A percentile compares a stretch with the other conserved stretches of the same genome.
These are phyloP conservation scores for Notothenia rossii DNA, from an alignment of 2,113 vertebrate genomes.

Conservation along the genomic window DNA sequence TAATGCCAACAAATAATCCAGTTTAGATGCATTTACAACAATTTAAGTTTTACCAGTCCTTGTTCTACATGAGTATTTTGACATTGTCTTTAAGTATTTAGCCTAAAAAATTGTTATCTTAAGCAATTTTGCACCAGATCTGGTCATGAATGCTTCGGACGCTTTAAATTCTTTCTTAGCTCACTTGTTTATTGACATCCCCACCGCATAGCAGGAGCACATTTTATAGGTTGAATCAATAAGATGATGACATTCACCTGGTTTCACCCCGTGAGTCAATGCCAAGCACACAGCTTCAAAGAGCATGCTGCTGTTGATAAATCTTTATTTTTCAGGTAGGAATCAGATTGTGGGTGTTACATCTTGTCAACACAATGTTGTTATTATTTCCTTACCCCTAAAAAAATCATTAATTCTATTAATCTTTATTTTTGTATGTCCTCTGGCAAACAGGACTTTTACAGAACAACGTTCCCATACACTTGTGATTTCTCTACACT, in stretches of 20 bases:
- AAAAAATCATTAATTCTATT: background rate
- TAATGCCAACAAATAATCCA: background rate
- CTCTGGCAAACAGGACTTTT: background rate
- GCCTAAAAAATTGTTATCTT: background rate
- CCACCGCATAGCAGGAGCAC: background rate
- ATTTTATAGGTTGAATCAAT: constrained; percentile 48
- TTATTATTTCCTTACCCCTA: background rate
- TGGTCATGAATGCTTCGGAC: background rate
- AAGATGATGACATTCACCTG: constrained; percentile 23
- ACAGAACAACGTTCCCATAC: too few species aligned
- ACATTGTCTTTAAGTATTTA: background rate
- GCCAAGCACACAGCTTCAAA: background rate
- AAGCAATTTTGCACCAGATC: constrained; percentile 5
- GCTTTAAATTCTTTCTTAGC: constrained; percentile 7
- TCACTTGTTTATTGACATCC: constrained; percentile 35
- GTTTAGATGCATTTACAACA: background rate
- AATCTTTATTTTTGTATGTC: background rate
- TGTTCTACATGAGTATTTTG: background rate
- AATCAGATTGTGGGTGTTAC: background rate
- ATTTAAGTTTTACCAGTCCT: background rate
- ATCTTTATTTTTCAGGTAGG: background rate
- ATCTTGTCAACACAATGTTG: background rate
- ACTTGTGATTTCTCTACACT: background rate
- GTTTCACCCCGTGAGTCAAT: constrained; percentile 22
- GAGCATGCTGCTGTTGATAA: background rate